Conservation (phyloP, 2,113 vertebrate genomes). For the Scytalopus superciliaris region DNA sequence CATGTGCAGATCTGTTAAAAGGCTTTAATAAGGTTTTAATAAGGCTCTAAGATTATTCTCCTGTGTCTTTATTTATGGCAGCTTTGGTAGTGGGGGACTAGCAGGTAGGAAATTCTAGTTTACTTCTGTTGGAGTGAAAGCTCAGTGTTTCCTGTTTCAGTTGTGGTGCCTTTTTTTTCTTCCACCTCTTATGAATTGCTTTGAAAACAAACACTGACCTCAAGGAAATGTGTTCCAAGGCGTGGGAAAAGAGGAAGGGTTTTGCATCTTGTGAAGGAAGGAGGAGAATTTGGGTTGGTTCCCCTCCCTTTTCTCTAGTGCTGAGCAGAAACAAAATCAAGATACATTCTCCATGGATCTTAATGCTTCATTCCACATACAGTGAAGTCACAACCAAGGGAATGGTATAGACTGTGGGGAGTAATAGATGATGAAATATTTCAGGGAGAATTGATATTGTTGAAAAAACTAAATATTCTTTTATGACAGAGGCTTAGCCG, state of each 20-base stretch:
- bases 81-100: neutral
- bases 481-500: neutral
- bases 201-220: conserved; percentile 6
- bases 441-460: neutral
- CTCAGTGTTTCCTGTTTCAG: neutral
- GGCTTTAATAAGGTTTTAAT: neutral
- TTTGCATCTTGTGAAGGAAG: conserved; percentile 20
- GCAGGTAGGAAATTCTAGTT: neutral
- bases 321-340: neutral
- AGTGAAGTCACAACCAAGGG: neutral
- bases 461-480: neutral
- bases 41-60: neutral
- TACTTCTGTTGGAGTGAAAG: conserved; percentile 2
- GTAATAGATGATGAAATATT: neutral
- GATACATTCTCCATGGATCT: neutral
- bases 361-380: neutral
- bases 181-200: neutral
- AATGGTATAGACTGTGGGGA: neutral
- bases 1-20: neutral
- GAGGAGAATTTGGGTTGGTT: neutral
- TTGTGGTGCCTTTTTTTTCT: neutral
- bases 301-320: neutral
- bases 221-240: conserved; percentile 34
- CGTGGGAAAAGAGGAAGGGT: conserved; percentile 36
- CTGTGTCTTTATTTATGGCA: neutral